Conservation (phyloP, 2,113 vertebrate genomes). For the Saimiri boliviensis region DNA sequence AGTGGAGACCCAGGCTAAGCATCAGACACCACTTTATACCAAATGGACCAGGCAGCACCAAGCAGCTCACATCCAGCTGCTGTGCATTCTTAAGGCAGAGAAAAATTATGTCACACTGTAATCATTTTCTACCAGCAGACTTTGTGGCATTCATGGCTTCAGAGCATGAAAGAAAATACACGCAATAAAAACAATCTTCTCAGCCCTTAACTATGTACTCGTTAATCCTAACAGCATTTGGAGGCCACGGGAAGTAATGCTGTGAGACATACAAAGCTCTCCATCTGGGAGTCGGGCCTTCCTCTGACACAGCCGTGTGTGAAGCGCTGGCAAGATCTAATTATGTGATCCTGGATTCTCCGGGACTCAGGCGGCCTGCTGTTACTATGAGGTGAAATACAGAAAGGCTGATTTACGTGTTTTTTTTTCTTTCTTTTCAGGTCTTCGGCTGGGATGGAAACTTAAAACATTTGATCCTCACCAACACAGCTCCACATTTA, state of each 20-base stretch:
- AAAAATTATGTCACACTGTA: background rate
- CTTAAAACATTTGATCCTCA: slow-evolving; percentile 41
- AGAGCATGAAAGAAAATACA: background rate
- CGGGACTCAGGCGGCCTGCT: fast-evolving
- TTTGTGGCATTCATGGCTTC: background rate
- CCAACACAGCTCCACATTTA: background rate
- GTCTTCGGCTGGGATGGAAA: background rate
- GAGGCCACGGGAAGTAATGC: background rate
- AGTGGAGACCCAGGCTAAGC: background rate
- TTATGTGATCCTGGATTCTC: background rate
- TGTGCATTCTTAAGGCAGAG: background rate
- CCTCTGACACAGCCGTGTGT: background rate
- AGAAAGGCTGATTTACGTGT: background rate
- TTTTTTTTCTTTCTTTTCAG: too few relatives aligned
- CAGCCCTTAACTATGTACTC: background rate
- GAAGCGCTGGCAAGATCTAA: fast-evolving
- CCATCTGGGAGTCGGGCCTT: background rate
- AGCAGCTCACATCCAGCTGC: background rate
- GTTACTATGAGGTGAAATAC: background rate
- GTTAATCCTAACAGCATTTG: background rate
- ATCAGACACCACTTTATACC: background rate
- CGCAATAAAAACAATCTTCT: background rate
- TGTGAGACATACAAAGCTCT: background rate
- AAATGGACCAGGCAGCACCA: background rate
- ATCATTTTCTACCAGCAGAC: background rate